Evolutionary conservation across 2,888 invertebrate genomes (phyloP).

Genomic region (Macrophya annulata): DNA sequence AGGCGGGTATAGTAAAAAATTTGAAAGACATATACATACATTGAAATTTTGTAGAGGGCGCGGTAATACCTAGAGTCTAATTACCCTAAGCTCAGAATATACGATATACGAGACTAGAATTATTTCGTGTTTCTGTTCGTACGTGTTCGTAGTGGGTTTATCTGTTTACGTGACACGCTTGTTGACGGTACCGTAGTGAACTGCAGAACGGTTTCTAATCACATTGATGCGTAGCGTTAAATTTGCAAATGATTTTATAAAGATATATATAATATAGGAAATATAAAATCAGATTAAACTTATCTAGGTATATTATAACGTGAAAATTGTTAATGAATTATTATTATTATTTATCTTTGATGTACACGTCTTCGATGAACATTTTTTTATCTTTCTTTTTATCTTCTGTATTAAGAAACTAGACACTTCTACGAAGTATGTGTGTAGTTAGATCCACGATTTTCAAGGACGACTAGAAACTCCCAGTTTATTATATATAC

Average conservation of each 20-base stretch:
- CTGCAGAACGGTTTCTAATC: constrained; percentile 16
- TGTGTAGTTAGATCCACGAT: not conserved
- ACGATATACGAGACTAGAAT: constrained; percentile 15
- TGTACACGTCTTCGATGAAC: not conserved
- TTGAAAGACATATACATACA: too few species aligned
- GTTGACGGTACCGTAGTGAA: not conserved
- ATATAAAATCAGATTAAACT: not conserved
- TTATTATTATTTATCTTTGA: not conserved
- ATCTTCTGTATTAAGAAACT: not conserved
- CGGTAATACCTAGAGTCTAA: not conserved
- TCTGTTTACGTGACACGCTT: constrained; percentile 41
- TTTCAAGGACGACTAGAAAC: constrained; percentile 15
- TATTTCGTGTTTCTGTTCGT: not conserved
- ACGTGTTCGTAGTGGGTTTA: constrained; percentile 8
- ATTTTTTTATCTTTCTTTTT: not conserved
- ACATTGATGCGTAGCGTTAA: not conserved
- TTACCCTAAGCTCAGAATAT: constrained; percentile 7
- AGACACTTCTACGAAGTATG: constrained; percentile 10
- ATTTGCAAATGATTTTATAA: too few species aligned
- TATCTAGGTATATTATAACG: not conserved
- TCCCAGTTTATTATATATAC: not conserved
- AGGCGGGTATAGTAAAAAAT: too few species aligned
- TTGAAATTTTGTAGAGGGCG: too few species aligned
- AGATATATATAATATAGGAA: too few species aligned
- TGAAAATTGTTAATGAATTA: not conserved